Evolutionary conservation across 1,140 invertebrate genomes (phyloP), one percentile per base, ranked within the genome.

Genomic region (Kradibia gibbosae): DNA sequence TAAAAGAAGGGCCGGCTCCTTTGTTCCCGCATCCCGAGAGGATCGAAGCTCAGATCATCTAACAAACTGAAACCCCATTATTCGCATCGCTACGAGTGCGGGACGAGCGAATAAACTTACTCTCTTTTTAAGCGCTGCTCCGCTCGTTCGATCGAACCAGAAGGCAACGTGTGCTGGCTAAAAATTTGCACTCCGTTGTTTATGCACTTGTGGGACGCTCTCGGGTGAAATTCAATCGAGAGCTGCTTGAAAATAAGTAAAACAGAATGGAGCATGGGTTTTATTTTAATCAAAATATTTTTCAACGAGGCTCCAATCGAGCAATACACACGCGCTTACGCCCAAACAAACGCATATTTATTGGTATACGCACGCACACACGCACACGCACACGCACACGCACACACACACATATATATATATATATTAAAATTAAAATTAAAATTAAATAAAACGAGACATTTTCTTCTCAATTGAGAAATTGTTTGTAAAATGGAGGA

Each of bases 31-130:
- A 25, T 36, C 62, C 62, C 4, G 31, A 34, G 67, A 70, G 67
- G 36, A 70, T 70, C 53, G 42, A 57, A 31, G 28, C 55, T 42
- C 73, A 60, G 73, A 53, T 75, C 53, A 60, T 31, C 36, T 36
- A 36, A n/a, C 73, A 60, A 75, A 75, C 57, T 75, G 73, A 75
- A 53, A 60, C 53, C 73, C 53, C 73, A 75, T 75, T 75, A 75
- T 75, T 75, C 42, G 53, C 28, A 42, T 57, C 73, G 73, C 73
- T 31, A 75, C 53, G 73, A 65, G 31, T n/a, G 22, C 15, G 22
- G 48, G 13, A 65, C 72, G 28, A 55, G 25, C 50, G 50, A 60
- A 60, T 75, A 53, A 36, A 25, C 20, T 75, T 75, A 42, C 73
- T 4, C n/a, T 60, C 53, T 50, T 34, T 4, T n/a, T n/a, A n/a